phyloP scores from a whole-genome alignment of 1,140 invertebrate species.

The Drosophila simulans region DNA sequence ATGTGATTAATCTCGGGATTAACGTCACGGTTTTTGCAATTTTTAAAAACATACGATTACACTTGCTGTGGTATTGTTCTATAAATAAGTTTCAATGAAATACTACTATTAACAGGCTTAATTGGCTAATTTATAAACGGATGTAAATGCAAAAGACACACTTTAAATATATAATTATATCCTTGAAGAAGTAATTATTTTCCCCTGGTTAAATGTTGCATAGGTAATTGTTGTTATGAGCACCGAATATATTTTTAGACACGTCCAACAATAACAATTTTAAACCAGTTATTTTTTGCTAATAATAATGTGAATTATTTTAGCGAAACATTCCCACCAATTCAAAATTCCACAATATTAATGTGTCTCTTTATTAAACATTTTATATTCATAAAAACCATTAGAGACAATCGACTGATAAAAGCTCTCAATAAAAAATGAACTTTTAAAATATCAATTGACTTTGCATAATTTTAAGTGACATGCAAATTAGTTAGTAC shows the following conservation, averaged over 20 bases:
- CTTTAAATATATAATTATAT: background rate
- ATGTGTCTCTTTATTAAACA: background rate
- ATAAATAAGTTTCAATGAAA: conserved; percentile 9
- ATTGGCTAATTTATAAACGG: background rate
- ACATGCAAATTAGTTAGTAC: conserved; percentile 9
- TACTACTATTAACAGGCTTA: background rate
- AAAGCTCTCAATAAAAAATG: background rate
- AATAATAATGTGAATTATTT: no score
- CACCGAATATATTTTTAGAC: no score
- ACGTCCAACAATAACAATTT: background rate
- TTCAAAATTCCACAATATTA: background rate
- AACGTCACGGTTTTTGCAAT: conserved; percentile 35
- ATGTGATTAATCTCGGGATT: conserved; percentile 34
- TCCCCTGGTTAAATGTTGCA: no score
- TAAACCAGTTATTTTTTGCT: background rate
- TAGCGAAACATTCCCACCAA: background rate
- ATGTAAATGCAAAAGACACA: no score
- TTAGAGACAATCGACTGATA: conserved; percentile 3
- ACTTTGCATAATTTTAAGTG: conserved; percentile 5
- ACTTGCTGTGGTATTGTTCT: conserved; percentile 9
- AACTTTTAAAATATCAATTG: conserved; percentile 13
- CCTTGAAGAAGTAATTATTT: no score
- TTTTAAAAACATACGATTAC: conserved; percentile 23
- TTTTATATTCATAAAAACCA: conserved; percentile 5
- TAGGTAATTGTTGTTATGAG: no score